Evolutionary conservation across 2,797 vertebrate genomes (phyloP).

Genomic region (Potorous gilbertii): DNA sequence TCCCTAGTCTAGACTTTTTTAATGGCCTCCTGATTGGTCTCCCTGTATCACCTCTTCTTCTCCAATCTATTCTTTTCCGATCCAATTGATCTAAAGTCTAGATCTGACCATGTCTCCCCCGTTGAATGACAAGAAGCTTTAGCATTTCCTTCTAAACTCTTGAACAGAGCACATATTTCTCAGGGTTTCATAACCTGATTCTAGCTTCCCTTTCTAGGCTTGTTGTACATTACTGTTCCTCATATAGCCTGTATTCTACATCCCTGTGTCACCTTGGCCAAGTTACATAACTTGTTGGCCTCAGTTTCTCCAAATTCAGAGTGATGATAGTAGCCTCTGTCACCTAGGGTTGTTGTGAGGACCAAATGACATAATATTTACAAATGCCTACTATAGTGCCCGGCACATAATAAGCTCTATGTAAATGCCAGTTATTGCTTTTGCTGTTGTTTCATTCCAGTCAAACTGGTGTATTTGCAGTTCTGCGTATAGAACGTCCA

Average conservation of each 20-base stretch:
- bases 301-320: neutral
- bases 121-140: neutral
- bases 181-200: neutral
- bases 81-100: neutral
- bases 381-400: neutral
- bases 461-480: neutral
- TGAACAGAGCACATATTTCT: neutral
- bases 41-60: no score
- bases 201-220: no score
- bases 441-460: neutral
- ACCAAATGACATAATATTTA: neutral
- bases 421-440: neutral
- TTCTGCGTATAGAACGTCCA: neutral
- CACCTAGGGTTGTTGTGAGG: neutral
- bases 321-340: neutral
- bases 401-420: neutral
- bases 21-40: no score
- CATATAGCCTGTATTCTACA: neutral
- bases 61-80: neutral
- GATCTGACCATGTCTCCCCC: neutral
- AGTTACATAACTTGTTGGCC: neutral
- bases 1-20: no score
- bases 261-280: neutral
- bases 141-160: neutral
- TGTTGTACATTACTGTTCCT: neutral